Conservation (phyloP, 2,113 vertebrate species). For the Malurus elegans region DNA sequence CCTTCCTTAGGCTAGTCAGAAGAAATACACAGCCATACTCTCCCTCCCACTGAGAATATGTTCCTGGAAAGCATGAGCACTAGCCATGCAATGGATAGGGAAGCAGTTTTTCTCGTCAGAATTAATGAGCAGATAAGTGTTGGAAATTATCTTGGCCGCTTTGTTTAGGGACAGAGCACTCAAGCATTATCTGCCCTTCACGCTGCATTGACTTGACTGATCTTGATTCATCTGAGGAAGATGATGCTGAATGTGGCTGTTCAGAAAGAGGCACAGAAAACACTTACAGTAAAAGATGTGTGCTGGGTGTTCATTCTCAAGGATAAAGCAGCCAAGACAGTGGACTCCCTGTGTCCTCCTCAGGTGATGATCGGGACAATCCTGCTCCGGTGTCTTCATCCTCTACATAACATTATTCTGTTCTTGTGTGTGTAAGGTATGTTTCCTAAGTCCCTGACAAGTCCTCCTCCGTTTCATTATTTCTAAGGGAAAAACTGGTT, state of each 20-base stretch:
- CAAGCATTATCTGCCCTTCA: constrained; percentile 15
- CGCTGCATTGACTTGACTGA: not conserved
- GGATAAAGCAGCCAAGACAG: not conserved
- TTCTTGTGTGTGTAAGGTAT: not conserved
- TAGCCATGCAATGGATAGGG: not conserved
- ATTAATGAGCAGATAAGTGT: not conserved
- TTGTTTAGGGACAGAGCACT: not conserved
- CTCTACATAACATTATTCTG: not conserved
- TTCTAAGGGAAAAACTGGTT: not conserved
- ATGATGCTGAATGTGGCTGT: not conserved
- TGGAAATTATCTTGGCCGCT: not conserved
- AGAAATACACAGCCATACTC: not conserved
- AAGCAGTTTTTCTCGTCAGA: not conserved
- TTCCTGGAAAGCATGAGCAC: not conserved
- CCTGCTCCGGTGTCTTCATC: not conserved
- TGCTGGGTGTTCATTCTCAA: not conserved
- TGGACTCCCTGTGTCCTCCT: not conserved
- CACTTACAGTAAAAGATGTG: not conserved
- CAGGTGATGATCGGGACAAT: not conserved
- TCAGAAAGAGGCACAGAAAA: not conserved
- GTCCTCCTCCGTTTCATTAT: not conserved
- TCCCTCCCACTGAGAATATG: not conserved
- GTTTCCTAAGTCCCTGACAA: not conserved
- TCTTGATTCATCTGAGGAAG: not conserved
- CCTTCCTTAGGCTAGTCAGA: not conserved